Evolutionary conservation across 2,113 vertebrate species (phyloP).

Genomic region (Falcunculus frontatus): DNA sequence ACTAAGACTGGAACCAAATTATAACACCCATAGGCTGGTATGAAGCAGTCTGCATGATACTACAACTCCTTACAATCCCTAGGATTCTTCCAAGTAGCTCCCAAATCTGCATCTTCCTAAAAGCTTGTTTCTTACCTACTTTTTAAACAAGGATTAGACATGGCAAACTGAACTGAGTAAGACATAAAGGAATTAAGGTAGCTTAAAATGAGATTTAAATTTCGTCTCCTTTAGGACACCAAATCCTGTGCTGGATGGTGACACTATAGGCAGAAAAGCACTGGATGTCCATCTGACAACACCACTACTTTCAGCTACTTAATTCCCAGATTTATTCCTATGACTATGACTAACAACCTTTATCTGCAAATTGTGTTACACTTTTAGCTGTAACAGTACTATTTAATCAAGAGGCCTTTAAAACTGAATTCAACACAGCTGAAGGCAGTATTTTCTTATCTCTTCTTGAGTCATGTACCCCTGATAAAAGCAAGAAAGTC

Average conservation of each 20-base stretch:
- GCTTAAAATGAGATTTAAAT: background rate
- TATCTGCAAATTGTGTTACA: background rate
- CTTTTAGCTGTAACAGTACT: background rate
- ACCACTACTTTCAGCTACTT: background rate
- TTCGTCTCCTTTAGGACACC: background rate
- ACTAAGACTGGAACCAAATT: background rate
- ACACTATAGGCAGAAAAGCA: background rate
- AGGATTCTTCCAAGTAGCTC: background rate
- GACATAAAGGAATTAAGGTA: background rate
- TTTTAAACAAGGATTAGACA: background rate
- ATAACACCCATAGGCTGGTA: rapidly evolving
- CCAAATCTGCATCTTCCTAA: background rate
- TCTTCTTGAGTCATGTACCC: background rate
- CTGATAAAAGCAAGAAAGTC: background rate
- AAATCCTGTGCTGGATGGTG: background rate
- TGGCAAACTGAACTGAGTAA: background rate
- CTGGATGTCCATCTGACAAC: background rate
- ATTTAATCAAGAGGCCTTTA: background rate
- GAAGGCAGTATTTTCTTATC: background rate
- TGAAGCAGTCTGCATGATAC: background rate
- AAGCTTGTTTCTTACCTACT: background rate
- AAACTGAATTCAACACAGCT: background rate
- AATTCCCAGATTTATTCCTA: background rate
- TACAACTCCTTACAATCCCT: background rate
- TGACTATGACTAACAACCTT: background rate